phyloP scores from a whole-genome alignment of 1,140 invertebrate genomes.

The Listronotus bonariensis region DNA sequence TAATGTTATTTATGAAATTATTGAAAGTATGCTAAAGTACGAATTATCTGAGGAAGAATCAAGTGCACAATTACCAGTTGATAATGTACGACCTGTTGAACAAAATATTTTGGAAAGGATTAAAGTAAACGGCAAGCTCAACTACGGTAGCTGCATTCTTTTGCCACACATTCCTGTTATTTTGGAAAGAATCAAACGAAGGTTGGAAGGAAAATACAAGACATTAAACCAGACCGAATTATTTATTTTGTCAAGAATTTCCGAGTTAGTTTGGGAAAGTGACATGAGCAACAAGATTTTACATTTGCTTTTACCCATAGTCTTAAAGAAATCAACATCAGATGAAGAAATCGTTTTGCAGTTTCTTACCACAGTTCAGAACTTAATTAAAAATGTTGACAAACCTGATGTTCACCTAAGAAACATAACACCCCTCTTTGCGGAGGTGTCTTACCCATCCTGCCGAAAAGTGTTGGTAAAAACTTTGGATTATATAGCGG shows the following conservation, averaged over 20 bases:
- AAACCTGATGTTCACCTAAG: conserved; percentile 69
- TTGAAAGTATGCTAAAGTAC: conserved; percentile 77
- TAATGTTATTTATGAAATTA: conserved; percentile 74
- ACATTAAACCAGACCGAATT: conserved; percentile 71
- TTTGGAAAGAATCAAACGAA: conserved; percentile 71
- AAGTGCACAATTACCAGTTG: conserved; percentile 51
- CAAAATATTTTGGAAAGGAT: conserved; percentile 43
- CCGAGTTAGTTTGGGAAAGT: conserved; percentile 70
- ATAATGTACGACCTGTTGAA: conserved; percentile 49
- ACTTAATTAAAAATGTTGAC: conserved; percentile 72
- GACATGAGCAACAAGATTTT: conserved; percentile 71
- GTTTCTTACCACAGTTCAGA: conserved; percentile 71
- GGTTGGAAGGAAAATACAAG: conserved; percentile 64
- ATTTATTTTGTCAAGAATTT: conserved; percentile 77
- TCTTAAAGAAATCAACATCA: conserved; percentile 65
- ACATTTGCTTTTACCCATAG: conserved; percentile 73
- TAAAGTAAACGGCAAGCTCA: conserved; percentile 59
- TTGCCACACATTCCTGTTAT: conserved; percentile 74
- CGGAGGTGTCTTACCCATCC: conserved; percentile 62
- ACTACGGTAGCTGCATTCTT: conserved; percentile 75
- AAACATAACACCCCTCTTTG: conserved; percentile 68
- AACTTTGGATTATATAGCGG: conserved; percentile 61
- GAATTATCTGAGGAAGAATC: conserved; percentile 62
- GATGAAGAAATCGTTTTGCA: conserved; percentile 67
- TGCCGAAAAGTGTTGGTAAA: conserved; percentile 69